Base-by-base conservation (phyloP, 2,113 vertebrate species). In the Numenius arquata region DNA sequence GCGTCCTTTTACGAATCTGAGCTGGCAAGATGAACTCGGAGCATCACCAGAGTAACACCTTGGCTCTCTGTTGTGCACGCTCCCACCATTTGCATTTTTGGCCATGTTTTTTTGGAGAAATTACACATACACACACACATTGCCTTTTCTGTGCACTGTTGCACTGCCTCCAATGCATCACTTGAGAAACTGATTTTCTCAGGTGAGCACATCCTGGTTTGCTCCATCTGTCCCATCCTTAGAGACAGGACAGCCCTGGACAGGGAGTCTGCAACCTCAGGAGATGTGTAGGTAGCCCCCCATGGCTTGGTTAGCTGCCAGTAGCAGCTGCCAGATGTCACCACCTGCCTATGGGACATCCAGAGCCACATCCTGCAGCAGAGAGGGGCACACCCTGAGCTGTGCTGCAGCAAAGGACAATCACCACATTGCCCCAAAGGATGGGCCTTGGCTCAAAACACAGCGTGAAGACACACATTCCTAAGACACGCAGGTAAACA, bases 331-430 rank as follows among this genome's bases (percentile, higher is more conserved):
- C 16, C 38, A 8, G 55, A 2, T 19, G n/a, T 26, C 78, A 6
- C 85, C 36, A 16, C 43, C 36, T 21, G 36, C 62, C 61, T 19
- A 3, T 2, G 29, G 62, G 43, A n/a, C 15, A 27, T 12, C 32
- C 40, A 71, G 43, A 81, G 38, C 63, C 11, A 5, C 0, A 4
- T 20, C 76, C 32, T 3, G 6, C 12, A 20, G 45, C 52, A 61
- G 7, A 21, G 7, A n/a, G 32, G 9, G 40, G 19, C 26, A 3
- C 1, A 19, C 5, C 21, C 23, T 5, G 4, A 6, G 5, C 18
- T 29, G 23, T 16, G 63, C 63, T 43, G 17, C 36, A 50, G 45
- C 10, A 8, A 16, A 17, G 29, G 30, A 30, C 48, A 23, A 32
- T 8, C 23, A 50, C 0, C 0, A 18, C 27, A 5, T 8, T 30